A percentile compares a stretch with the other conserved stretches of the same genome.
These are phyloP conservation scores for Monodelphis domestica DNA, from an alignment of 2,797 vertebrate genomes.

Conservation along the genomic window DNA sequence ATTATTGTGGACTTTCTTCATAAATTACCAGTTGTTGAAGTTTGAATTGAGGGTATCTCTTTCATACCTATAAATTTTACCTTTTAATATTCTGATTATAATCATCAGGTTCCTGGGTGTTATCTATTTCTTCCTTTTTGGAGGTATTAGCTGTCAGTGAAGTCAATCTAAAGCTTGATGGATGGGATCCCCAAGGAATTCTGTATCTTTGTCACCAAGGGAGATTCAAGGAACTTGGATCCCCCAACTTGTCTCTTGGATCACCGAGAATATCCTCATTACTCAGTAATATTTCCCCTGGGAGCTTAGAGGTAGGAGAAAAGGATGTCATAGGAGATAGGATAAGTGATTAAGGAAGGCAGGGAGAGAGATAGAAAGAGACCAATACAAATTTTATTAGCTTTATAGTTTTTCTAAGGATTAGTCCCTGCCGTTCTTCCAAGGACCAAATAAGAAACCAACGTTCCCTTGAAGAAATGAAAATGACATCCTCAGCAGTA, in stretches of 20 bases:
- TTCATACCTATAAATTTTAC: neutral
- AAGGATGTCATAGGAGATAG: neutral
- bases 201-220: constrained; percentile 10
- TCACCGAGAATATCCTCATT: neutral
- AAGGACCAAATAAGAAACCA: neutral
- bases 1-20: constrained; percentile 11
- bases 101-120: neutral
- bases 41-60: constrained; percentile 19
- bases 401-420: neutral
- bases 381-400: neutral
- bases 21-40: constrained; percentile 14
- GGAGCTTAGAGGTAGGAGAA: neutral
- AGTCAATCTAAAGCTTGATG: neutral
- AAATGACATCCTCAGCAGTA: neutral
- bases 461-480: neutral
- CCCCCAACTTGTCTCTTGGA: constrained; percentile 19
- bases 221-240: neutral
- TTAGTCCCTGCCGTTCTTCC: neutral
- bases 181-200: neutral
- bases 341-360: neutral
- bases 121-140: neutral
- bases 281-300: neutral
- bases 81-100: neutral
- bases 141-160: neutral
- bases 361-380: neutral